Evolutionary conservation across 2,888 invertebrate species (phyloP), one percentile per base, ranked within the genome.

Genomic region (Agrilus mali): DNA sequence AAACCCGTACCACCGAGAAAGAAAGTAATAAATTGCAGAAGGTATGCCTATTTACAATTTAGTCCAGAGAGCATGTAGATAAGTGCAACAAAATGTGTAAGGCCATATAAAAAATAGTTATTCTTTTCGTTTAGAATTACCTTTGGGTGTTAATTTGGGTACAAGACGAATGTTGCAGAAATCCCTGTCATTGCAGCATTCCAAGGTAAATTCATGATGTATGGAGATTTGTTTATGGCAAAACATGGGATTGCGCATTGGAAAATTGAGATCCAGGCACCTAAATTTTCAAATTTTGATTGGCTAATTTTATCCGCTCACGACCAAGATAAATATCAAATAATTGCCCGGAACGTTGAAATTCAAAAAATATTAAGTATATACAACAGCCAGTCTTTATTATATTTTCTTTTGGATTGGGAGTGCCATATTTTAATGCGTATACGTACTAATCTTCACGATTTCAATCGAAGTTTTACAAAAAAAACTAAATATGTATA

Each of bases 191-290:
- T 79, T 78, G 78, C 87, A 87, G 80, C 86, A 87, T 66, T 78
- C 75, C 74, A 85, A 81, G 72, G 78, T 78, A 75, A 82, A 80
- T 59, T 81, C 77, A 64, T 78, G 78, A 74, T 82, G 83, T 71
- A 75, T 74, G 71, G 75, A 74, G 71, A 76, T 77, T 69, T 80
- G 77, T 69, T 78, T 75, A 72, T 81, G 79, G 76, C 86, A 86
- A 75, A 81, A 75, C 76, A 86, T 76, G 69, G 84, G 82, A 68
- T 85, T 83, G 67, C 85, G 85, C 68, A 82, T 75, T 72, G 78
- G 74, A 68, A 80, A 73, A 68, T 71, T 73, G 71, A 72, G 75
- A 68, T 77, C 75, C 77, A 85, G 77, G 74, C 86, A 86, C 78
- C 86, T 86, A 61, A 52, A 63, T 58, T 51, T 38, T 46, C 64